Evolutionary conservation across 2,797 vertebrate species (phyloP).

Genomic region (Neomorphus geoffroyi): DNA sequence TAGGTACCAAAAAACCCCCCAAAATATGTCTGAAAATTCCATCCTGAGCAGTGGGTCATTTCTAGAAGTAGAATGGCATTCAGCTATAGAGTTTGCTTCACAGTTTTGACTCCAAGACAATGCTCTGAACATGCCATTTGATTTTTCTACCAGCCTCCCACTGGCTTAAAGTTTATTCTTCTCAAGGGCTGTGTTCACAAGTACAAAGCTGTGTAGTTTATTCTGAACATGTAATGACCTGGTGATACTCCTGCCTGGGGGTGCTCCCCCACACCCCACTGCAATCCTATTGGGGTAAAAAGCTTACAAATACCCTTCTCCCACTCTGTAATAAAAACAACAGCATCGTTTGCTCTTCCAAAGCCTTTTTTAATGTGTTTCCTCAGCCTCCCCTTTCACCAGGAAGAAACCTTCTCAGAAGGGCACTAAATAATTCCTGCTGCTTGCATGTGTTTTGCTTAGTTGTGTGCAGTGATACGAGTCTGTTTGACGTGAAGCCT

Average conservation of each 20-base stretch:
- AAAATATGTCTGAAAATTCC: not conserved
- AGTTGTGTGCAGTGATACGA: not conserved
- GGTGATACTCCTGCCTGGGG: not conserved
- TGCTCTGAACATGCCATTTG: not conserved
- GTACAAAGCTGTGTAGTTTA: not conserved
- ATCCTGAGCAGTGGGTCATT: not conserved
- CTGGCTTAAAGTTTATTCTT: not conserved
- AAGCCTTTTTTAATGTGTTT: not conserved
- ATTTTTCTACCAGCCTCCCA: not conserved
- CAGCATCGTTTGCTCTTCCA: not conserved
- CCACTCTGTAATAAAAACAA: not conserved
- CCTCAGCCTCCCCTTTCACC: not conserved
- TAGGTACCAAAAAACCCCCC: no score
- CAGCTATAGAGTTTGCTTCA: not conserved
- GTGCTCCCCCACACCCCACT: not conserved
- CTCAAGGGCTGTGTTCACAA: not conserved
- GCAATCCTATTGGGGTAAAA: not conserved
- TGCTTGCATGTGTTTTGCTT: not conserved
- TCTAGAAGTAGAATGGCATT: not conserved
- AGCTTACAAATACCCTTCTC: not conserved
- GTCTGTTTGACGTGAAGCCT: not conserved
- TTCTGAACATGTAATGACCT: not conserved
- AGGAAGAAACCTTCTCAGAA: not conserved
- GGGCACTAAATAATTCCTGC: not conserved
- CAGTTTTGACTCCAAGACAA: fast-evolving